Evolutionary conservation across 2,113 vertebrate genomes (phyloP), one percentile per base, ranked within the genome.

Genomic region (Pandion haliaetus): DNA sequence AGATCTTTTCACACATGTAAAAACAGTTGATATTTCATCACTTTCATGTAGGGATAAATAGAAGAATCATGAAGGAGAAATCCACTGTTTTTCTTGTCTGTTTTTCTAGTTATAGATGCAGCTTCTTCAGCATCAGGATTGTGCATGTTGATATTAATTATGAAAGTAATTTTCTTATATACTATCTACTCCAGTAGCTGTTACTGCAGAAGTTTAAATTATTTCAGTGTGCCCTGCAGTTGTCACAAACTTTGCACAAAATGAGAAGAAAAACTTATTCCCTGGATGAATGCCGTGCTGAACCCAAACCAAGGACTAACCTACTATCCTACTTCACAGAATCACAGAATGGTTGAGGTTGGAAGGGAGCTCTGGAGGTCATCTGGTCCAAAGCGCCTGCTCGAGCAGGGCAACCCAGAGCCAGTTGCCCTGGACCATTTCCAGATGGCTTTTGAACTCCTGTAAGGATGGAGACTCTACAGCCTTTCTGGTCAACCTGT

Each of bases 21-120:
- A 95, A 94, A 15, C 88, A 97, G 80, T 94, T 95, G 94, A 95
- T 62, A 92, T 96, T 94, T 98, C 97, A 97, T 94, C 96, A 94
- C 94, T 95, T 97, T 38, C 73, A 77, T 21, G 59, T 86, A 90
- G 76, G 49, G 82, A 93, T 93, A 96, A 97, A 92, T 69, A 95
- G 78, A 86, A 89, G 69, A 91, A 94, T 50, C 45, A 8, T 67
- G 42, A 78, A 96, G 93, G 57, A 94, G 87, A 97, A 97, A 91
- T 78, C 72, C 52, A 40, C 45, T 13, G 5, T 59, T 76, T 55
- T 82, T 93, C 67, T 67, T 90, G 29, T 65, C 88, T 94, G 55
- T 28, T 95, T 94, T 96, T 88, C 78, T 73, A 74, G 69, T 93
- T 94, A 94, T 66, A 93, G 42, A 29, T 57, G 55, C 49, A 79